phyloP scores from a whole-genome alignment of 2,797 vertebrate genomes.

The Fundulus diaphanus region DNA sequence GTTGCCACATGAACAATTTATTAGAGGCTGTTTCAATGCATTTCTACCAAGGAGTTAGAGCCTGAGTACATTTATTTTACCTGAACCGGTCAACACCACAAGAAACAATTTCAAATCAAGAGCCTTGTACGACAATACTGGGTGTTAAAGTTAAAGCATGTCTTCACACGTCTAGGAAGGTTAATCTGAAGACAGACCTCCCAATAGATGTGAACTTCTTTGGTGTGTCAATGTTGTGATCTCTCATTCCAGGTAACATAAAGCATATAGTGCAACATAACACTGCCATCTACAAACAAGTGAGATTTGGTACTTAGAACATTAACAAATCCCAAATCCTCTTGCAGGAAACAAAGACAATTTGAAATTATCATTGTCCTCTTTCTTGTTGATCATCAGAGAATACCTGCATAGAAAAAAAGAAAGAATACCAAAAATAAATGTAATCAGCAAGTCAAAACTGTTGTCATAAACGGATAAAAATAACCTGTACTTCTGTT shows the following conservation, averaged over 20 bases:
- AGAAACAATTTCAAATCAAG: no score
- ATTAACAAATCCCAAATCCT: neutral
- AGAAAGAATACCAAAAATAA: constrained; percentile 24
- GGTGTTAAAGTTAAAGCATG: no score
- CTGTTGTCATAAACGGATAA: neutral
- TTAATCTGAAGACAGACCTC: neutral
- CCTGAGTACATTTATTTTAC: no score
- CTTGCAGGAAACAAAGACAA: neutral
- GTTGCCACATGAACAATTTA: no score
- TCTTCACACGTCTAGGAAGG: no score
- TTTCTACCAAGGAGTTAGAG: no score
- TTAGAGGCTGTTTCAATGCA: no score
- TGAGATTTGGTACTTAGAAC: neutral
- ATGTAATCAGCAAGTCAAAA: neutral
- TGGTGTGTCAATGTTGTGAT: neutral
- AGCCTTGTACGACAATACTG: no score
- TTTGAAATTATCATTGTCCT: neutral
- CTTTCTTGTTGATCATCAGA: neutral
- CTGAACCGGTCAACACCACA: no score
- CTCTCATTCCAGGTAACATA: no score
- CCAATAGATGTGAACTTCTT: neutral
- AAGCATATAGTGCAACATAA: neutral
- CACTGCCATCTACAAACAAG: neutral
- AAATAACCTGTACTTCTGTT: neutral
- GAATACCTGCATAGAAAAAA: neutral